These are phyloP conservation scores for Acinonyx jubatus DNA, from an alignment of 2,113 vertebrate genomes.

Conservation along the genomic window DNA sequence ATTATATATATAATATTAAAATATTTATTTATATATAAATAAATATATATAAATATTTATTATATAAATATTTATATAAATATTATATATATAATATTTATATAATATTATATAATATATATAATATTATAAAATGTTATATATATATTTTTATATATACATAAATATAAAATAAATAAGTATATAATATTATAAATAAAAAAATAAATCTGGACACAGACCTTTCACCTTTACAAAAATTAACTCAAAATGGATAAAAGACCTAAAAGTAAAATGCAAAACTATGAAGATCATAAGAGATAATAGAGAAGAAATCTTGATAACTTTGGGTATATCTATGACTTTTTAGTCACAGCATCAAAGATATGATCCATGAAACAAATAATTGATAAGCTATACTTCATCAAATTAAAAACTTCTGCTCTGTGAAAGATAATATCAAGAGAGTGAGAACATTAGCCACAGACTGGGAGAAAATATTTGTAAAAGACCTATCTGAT, in stretches of 20 bases:
- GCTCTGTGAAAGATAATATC: background rate
- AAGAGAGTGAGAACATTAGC: background rate
- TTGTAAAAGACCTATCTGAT: background rate
- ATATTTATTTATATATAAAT: no score
- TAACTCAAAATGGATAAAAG: background rate
- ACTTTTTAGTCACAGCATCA: background rate
- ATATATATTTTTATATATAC: no score
- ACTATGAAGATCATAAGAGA: background rate
- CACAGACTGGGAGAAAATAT: background rate
- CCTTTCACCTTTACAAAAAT: background rate
- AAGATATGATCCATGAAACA: background rate
- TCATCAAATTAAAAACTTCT: background rate
- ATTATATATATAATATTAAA: no score
- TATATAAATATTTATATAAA: no score
- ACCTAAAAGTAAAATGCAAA: background rate
- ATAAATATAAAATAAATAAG: no score
- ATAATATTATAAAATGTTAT: no score
- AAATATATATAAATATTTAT: no score
- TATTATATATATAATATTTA: no score
- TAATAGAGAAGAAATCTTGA: background rate
- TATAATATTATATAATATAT: no score
- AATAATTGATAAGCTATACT: background rate
- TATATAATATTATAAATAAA: no score
- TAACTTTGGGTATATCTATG: background rate
- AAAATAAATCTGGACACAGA: background rate